Evolutionary conservation across 2,888 invertebrate species (phyloP).

Genomic region (Cremastinae sp.): DNA sequence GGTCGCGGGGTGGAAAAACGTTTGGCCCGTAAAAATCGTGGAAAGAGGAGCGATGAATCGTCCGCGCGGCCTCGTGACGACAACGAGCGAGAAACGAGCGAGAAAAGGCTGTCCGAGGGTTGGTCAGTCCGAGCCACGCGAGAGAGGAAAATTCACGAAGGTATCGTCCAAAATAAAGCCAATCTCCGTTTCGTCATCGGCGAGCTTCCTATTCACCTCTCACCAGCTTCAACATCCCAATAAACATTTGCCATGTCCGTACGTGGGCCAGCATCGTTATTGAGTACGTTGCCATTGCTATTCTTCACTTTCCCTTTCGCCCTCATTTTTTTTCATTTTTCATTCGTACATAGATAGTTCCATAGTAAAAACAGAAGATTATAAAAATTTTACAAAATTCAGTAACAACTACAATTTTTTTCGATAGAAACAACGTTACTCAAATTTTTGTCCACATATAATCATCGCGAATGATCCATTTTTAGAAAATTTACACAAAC

Average conservation of each 20-base stretch:
- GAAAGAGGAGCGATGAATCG: slow-evolving; percentile 51
- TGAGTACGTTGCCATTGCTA: slow-evolving; percentile 64
- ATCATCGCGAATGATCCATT: no score
- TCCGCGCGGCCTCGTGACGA: slow-evolving; percentile 31
- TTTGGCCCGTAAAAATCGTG: slow-evolving; percentile 62
- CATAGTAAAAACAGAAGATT: no score
- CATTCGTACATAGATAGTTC: no score
- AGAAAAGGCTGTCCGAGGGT: slow-evolving; percentile 32
- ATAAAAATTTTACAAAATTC: no score
- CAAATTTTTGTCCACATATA: no score
- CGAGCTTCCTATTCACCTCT: slow-evolving; percentile 46
- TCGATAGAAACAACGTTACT: no score
- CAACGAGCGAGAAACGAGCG: slow-evolving; percentile 44
- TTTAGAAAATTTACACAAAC: no score
- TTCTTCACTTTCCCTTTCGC: background rate
- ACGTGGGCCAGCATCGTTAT: slow-evolving; percentile 68
- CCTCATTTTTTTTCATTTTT: background rate
- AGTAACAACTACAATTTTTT: no score
- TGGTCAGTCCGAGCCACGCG: slow-evolving; percentile 10
- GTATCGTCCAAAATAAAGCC: slow-evolving; percentile 34
- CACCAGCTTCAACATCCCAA: slow-evolving; percentile 65
- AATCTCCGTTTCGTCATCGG: slow-evolving; percentile 25
- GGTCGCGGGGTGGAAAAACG: slow-evolving; percentile 64
- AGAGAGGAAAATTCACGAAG: slow-evolving; percentile 38
- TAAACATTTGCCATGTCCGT: slow-evolving; percentile 72